Percentiles rank a stretch among this genome's conserved stretches.
Conservation (phyloP, 1,140 invertebrate genomes). For the Drosophila bifasciata region DNA sequence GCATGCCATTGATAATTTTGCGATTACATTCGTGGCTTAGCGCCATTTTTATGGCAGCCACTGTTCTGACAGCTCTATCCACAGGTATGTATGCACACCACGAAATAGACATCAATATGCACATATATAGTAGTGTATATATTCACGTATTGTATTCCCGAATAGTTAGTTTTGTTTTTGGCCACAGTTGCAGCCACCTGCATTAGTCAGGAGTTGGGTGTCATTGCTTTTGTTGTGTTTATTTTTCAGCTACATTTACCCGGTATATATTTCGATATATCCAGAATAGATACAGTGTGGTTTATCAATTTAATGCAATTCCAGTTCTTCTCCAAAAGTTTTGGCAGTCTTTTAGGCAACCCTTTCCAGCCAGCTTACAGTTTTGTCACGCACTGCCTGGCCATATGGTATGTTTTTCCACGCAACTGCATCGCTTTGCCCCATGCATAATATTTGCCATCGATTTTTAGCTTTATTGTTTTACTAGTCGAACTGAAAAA, state of each 20-base stretch:
- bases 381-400: constrained; percentile 5
- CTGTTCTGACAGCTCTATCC: constrained; percentile 32
- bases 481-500: constrained; percentile 47
- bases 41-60: constrained; percentile 17
- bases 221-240: constrained; percentile 35
- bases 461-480: constrained; percentile 74
- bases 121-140: too few species aligned
- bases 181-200: constrained; percentile 48
- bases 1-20: constrained; percentile 21
- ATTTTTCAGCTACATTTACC: constrained; percentile 37
- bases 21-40: constrained; percentile 27
- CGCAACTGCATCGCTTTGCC: constrained; percentile 19
- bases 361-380: not conserved
- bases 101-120: too few species aligned
- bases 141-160: not conserved
- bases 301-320: not conserved
- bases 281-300: constrained; percentile 15
- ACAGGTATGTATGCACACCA: constrained; percentile 7
- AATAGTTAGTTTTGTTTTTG: constrained; percentile 35
- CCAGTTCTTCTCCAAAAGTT: not conserved
- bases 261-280: constrained; percentile 3
- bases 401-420: constrained; percentile 39
- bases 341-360: not conserved
- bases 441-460: constrained; percentile 59
- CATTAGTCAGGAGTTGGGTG: constrained; percentile 26